These are phyloP conservation scores for Echinops telfairi DNA, from an alignment of 2,113 vertebrate species.

Conservation along the genomic window DNA sequence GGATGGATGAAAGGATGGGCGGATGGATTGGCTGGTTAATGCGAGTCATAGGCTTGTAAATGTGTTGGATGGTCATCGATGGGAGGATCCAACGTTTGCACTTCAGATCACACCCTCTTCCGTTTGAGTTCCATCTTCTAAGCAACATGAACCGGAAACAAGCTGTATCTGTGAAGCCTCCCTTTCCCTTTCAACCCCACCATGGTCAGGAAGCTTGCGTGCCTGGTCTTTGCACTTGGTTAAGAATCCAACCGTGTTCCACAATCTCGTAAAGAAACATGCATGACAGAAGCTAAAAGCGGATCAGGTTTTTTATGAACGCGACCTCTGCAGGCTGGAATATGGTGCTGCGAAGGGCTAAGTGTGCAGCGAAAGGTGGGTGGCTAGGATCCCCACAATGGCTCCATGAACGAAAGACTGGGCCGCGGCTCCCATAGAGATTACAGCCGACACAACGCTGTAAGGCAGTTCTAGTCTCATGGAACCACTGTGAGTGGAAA, in stretches of 20 bases:
- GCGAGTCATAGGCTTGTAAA: not conserved
- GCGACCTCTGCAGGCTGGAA: not conserved
- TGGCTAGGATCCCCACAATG: not conserved
- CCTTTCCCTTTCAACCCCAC: not conserved
- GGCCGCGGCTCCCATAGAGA: not conserved
- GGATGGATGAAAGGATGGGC: not conserved
- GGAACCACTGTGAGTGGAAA: not conserved
- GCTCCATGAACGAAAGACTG: not conserved
- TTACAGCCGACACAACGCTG: not conserved
- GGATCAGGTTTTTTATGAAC: not conserved
- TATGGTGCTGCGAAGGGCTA: not conserved
- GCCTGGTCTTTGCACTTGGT: not conserved
- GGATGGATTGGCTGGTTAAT: not conserved
- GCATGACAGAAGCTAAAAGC: no score
- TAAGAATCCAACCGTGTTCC: not conserved
- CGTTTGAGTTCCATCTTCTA: not conserved
- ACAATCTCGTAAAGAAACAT: slow-evolving; percentile 17
- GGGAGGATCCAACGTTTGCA: not conserved
- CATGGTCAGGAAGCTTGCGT: not conserved
- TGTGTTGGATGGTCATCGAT: not conserved
- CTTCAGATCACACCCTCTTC: not conserved
- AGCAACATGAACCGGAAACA: not conserved
- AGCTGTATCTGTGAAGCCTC: not conserved
- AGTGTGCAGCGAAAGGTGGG: not conserved
- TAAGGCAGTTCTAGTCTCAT: not conserved